Base-by-base conservation (phyloP, 2,888 invertebrate genomes). In the Heteromyza rotundicornis region DNA sequence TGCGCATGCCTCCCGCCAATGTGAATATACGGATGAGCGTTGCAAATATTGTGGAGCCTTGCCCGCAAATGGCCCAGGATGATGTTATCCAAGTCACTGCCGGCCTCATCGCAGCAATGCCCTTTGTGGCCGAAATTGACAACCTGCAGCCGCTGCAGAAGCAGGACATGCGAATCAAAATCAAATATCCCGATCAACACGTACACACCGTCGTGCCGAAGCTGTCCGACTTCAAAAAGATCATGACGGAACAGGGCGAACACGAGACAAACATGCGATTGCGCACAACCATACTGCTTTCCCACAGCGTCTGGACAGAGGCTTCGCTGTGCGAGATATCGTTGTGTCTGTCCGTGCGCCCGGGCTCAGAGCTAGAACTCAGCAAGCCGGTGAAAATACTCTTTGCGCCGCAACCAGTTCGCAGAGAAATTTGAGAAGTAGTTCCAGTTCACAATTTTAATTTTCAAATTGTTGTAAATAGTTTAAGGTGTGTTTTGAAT, bases 161-260 rank as follows among this genome's bases (percentile, higher is more conserved):
- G 1, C 85, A 85, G 54, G 87, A 90, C 63, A 85, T 97, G 72
- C 87, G 95, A 65, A 88, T 96, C 67, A 91, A 93, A 85, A 90
- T 96, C 24, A 89, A 90, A 69, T 97, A 97, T 85, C 96, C 97
- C 0, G 97, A 98, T 85, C 93, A 95, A 73, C 89, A 92, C 77
- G 88, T 90, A 62, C 94, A 96, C 80, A 87, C 96, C 62, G 87
- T 95, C 61, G 86, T 92, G 60, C 96, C 96, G 2, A 88, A 90
- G 54, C 85, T 87, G 8, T 87, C 90, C 58, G 94, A 96, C 77
- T 86, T 96, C 72, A 87, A 91, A 35, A 87, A 89, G 56, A 86
- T 83, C 23, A 81, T 91, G 72, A 80, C 81, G 1, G 88, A 89
- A 72, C 86, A 88, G 68, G 88, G 87, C 3, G 85, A 85, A 60